Percentiles rank a stretch among this genome's conserved stretches.
phyloP scores from a whole-genome alignment of 2,113 vertebrate genomes.

The Haplochromis burtoni region DNA sequence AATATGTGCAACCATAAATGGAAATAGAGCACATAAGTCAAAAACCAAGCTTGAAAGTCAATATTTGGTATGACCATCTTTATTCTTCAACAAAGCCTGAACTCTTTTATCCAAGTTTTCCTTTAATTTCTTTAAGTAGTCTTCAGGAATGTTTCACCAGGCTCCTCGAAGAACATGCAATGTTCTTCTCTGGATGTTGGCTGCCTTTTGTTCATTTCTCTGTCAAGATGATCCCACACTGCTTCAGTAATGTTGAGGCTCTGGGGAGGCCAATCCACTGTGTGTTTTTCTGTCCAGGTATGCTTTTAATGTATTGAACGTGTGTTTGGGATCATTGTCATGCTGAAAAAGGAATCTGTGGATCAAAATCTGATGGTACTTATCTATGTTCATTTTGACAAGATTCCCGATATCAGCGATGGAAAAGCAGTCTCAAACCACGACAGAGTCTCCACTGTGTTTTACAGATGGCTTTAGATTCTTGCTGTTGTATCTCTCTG shows the following conservation, averaged over 20 bases:
- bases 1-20: neutral
- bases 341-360: neutral
- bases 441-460: neutral
- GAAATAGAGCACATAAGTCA: neutral
- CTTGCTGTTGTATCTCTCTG: neutral
- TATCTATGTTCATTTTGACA: neutral
- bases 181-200: neutral
- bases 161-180: neutral
- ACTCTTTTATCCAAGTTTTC: neutral
- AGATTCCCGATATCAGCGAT: neutral
- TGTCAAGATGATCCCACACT: neutral
- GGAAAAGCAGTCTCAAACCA: neutral
- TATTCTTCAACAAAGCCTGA: neutral
- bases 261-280: neutral
- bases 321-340: neutral
- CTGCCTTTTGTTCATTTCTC: neutral
- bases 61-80: neutral
- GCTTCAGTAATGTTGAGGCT: neutral
- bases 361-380: neutral
- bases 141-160: neutral
- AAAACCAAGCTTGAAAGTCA: neutral
- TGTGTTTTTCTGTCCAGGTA: neutral
- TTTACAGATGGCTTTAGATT: neutral
- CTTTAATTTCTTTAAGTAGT: neutral
- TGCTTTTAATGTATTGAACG: neutral